These are phyloP conservation scores for Stratiolaelaps scimitus DNA, from an alignment of 1,140 invertebrate genomes.

Conservation along the genomic window DNA sequence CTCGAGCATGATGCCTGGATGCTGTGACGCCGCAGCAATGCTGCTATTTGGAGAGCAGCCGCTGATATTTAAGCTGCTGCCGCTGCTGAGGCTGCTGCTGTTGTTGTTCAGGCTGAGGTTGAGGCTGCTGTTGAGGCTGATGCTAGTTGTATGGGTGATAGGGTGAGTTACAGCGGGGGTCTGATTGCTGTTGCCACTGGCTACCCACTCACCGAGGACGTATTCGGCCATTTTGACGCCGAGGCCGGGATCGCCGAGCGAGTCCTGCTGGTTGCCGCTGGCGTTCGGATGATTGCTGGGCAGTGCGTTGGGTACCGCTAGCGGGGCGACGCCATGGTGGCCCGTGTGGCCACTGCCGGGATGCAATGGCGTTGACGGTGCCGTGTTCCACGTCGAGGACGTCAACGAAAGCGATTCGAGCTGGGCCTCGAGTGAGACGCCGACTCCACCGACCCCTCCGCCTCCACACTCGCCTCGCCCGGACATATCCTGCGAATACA, in stretches of 20 bases:
- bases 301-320: no score
- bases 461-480: conserved; percentile 11
- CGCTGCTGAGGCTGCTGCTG: no score
- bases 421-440: conserved; percentile 4
- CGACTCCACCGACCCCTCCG: conserved; percentile 4
- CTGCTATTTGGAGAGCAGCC: no score
- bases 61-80: no score
- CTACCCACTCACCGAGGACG: conserved; percentile 50
- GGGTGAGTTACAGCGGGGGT: no score
- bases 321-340: neutral
- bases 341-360: neutral
- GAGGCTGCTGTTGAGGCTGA: no score
- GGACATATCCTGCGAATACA: conserved; percentile 20
- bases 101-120: no score
- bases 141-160: no score
- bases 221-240: conserved; percentile 98
- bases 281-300: no score
- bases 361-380: conserved; percentile 7
- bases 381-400: conserved; percentile 20
- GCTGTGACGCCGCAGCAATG: no score
- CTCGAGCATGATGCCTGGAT: no score
- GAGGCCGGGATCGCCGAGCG: conserved; percentile 47
- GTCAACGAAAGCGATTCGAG: conserved; percentile 17
- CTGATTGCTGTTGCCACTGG: no score
- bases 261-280: conserved; percentile 4